Evolutionary conservation across 2,888 invertebrate genomes (phyloP).

Genomic region (Cepaea hortensis): DNA sequence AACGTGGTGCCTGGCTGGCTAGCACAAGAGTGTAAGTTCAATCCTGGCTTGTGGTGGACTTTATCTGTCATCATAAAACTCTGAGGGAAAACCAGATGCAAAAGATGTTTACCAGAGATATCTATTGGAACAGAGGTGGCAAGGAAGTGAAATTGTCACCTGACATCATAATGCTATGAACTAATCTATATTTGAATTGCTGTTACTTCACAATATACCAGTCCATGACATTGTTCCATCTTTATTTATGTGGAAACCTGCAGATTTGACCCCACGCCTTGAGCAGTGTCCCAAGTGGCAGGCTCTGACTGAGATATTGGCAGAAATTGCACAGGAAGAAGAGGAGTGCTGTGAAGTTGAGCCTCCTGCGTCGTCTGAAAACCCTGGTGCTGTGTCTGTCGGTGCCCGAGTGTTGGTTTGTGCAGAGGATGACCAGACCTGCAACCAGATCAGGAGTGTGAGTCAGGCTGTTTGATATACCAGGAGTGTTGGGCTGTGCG

Average conservation of each 20-base stretch:
- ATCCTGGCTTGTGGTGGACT: no score
- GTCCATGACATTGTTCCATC: background rate
- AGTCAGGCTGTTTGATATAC: background rate
- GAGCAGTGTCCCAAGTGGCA: slow-evolving; percentile 94
- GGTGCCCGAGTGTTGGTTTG: slow-evolving; percentile 85
- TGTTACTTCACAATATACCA: background rate
- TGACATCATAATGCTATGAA: no score
- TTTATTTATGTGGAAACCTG: background rate
- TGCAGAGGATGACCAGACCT: slow-evolving; percentile 88
- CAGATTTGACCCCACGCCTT: slow-evolving; percentile 77
- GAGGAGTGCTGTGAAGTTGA: slow-evolving; percentile 31
- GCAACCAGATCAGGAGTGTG: slow-evolving; percentile 82
- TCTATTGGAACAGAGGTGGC: no score
- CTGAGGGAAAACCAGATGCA: no score
- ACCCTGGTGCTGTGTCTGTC: background rate
- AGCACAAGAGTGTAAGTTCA: no score
- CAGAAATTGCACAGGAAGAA: slow-evolving; percentile 86
- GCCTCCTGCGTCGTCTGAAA: background rate
- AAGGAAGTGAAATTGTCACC: no score
- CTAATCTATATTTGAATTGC: no score
- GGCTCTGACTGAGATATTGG: slow-evolving; percentile 86
- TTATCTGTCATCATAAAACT: no score
- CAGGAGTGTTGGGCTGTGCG: background rate
- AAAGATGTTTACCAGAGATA: no score
- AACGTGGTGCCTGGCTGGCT: no score